Base-by-base conservation (phyloP, 2,888 invertebrate species). In the Lomographa bimaculata region DNA sequence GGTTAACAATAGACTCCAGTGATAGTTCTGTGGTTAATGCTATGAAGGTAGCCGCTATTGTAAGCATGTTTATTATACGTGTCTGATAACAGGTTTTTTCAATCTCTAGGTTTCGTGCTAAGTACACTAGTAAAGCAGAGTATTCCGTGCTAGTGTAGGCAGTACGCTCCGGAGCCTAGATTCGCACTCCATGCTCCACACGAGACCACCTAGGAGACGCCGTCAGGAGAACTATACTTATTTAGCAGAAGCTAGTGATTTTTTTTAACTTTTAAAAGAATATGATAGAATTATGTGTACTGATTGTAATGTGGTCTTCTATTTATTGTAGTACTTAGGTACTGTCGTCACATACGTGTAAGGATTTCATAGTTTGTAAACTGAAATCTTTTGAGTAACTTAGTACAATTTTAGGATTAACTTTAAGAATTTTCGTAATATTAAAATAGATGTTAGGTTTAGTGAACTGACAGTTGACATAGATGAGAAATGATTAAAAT, bases 41-140 rank as follows among this genome's bases (percentile, higher is more conserved):
- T 86, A 77, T 87, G 84, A 67, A 80, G 84, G 79, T 79, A 79
- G 77, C 68, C 60, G 57, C 34, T 68, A 60, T 56, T 77, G 71
- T 66, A 75, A 75, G 71, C 72, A 53, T 72, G 46, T 74, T 65
- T 68, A 58, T 57, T 68, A 60, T 79, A 68, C 55, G 52, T 85
- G 75, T 79, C 70, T 85, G 66, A 79, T 79, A 68, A 71, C 80
- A 80, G 72, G 65, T 84, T 89, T 58, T 87, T 89, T 89, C 78
- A 89, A 89, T 89, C 89, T 89, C 89, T 89, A 89, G 89, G 89
- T 87, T 87, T 83, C 89, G 89, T 87, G 89, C 86, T 89, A 89
- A 86, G 85, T 86, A 85, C 86, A 89, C 87, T 87, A 89, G 87
- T 87, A 86, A 84, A 80, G 87, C 87, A 83, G 86, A 76, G 75